These are phyloP conservation scores for Helicoverpa zea DNA, from an alignment of 1,140 invertebrate species.

Conservation along the genomic window DNA sequence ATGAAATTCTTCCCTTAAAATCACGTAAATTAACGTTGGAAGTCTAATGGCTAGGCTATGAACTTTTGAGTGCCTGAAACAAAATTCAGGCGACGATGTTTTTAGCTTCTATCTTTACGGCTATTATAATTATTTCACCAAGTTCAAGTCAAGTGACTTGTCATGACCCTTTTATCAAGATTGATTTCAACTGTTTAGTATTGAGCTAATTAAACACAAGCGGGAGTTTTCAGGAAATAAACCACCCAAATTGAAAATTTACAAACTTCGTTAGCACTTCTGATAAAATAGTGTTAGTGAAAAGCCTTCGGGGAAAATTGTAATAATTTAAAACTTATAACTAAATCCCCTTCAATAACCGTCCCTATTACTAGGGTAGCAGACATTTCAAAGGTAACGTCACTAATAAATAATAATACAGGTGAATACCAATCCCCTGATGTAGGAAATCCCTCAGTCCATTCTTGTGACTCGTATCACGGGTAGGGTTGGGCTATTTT, in stretches of 20 bases:
- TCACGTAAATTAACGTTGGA: slow-evolving; percentile 23
- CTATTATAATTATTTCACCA: background rate
- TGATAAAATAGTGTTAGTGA: too few species aligned
- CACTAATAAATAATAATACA: slow-evolving; percentile 22
- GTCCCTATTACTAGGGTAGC: background rate
- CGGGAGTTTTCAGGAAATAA: background rate
- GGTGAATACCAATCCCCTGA: slow-evolving; percentile 15
- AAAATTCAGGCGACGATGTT: slow-evolving; percentile 12
- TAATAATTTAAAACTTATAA: background rate
- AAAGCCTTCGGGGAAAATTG: too few species aligned
- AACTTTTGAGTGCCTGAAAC: slow-evolving; percentile 21
- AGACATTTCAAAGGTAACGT: background rate
- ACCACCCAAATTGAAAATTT: background rate
- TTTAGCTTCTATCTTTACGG: background rate
- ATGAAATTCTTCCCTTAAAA: slow-evolving; percentile 42
- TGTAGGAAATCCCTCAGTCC: slow-evolving; percentile 1
- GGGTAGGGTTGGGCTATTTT: background rate
- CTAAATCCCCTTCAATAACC: background rate
- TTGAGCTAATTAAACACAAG: too few species aligned
- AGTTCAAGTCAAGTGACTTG: background rate
- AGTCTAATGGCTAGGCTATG: slow-evolving; percentile 9
- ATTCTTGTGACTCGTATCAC: background rate
- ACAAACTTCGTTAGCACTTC: background rate
- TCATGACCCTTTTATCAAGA: too few species aligned
- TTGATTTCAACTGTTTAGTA: too few species aligned